These are phyloP conservation scores for Onychomys leucogaster DNA, from an alignment of 2,797 vertebrate species.

Conservation along the genomic window DNA sequence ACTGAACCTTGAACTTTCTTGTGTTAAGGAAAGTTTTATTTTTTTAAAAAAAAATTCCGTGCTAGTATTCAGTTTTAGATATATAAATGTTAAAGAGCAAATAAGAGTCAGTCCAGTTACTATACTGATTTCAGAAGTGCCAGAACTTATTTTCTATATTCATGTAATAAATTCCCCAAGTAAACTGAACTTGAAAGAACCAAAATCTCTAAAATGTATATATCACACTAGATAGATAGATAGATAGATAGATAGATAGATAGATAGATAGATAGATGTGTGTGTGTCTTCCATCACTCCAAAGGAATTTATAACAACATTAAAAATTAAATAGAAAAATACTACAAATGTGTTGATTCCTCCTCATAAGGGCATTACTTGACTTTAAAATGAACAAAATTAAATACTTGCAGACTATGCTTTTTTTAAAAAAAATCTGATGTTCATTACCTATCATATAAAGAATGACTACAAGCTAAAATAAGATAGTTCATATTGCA, in stretches of 20 bases:
- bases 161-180: constrained; percentile 13
- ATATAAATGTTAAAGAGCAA: neutral
- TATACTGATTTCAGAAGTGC: constrained; percentile 29
- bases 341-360: neutral
- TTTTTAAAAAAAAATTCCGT: neutral
- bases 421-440: neutral
- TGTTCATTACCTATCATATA: constrained; percentile 10
- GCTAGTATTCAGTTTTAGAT: neutral
- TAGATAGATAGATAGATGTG: neutral
- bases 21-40: constrained; percentile 11
- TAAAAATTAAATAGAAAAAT: constrained; percentile 38
- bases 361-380: neutral
- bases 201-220: neutral
- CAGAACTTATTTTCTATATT: neutral
- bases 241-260: no score
- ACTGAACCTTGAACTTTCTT: constrained; percentile 33
- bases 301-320: constrained; percentile 36
- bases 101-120: neutral
- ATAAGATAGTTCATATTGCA: neutral
- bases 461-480: neutral
- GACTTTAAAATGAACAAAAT: constrained; percentile 38
- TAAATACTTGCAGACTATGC: neutral
- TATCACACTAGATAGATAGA: neutral
- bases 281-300: neutral
- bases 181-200: constrained; percentile 3